A percentile compares a stretch with the other conserved stretches of the same genome.
Conservation (phyloP, 37 sponge, comb jelly and placozoan species). For the Halichondria panicea region DNA sequence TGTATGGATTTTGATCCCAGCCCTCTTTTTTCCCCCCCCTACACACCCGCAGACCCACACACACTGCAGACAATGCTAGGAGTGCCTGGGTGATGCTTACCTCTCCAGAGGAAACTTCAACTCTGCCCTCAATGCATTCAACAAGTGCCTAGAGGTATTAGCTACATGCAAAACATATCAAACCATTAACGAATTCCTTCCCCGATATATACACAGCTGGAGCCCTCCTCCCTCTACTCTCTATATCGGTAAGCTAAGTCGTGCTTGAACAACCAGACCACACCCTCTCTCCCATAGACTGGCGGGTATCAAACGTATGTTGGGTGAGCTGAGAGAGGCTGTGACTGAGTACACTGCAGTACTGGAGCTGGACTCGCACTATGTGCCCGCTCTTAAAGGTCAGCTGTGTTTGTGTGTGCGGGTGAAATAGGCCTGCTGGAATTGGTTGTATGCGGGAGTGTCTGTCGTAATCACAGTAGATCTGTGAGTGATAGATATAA, state of each 20-base stretch:
- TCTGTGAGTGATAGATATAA: too few species aligned
- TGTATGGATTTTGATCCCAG: background rate
- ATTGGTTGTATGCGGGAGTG: too few species aligned
- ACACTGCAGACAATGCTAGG: constrained; percentile 63
- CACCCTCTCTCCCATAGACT: constrained; percentile 24
- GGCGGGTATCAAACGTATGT: constrained; percentile 54
- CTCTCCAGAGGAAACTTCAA: constrained; percentile 68
- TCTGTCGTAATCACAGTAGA: too few species aligned
- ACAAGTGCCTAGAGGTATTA: constrained; percentile 61
- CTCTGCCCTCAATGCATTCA: constrained; percentile 77
- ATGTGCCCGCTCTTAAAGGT: constrained; percentile 85
- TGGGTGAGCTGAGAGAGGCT: constrained; percentile 55
- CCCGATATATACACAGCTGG: too few species aligned
- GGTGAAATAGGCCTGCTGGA: too few species aligned
- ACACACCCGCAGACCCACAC: background rate
- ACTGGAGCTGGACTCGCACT: constrained; percentile 40
- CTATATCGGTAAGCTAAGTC: constrained; percentile 65
- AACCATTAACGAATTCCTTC: too few species aligned
- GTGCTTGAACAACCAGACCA: too few species aligned
- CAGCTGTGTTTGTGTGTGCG: too few species aligned
- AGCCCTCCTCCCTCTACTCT: constrained; percentile 61
- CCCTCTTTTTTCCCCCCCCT: too few species aligned
- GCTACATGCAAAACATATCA: background rate
- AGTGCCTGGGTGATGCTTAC: constrained; percentile 87
- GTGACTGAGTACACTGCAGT: constrained; percentile 54